Evolutionary conservation across 2,113 vertebrate genomes (phyloP).

Genomic region (Gila orcuttii): DNA sequence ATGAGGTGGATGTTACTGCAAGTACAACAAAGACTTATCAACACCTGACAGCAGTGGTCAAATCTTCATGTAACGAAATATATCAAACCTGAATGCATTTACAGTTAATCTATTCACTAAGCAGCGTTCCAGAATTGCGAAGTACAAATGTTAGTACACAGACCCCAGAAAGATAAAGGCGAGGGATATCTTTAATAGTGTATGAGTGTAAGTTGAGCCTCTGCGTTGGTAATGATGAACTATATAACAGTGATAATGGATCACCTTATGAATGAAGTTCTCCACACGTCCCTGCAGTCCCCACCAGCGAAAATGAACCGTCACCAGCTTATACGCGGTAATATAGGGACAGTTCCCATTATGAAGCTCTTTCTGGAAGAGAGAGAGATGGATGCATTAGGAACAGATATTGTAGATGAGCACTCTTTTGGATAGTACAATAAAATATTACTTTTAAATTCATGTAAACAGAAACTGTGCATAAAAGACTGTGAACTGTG

Average conservation of each 20-base stretch:
- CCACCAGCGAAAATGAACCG: slow-evolving; percentile 76
- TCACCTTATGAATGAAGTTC: slow-evolving; percentile 75
- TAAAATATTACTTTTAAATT: neutral
- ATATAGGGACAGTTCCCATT: slow-evolving; percentile 71
- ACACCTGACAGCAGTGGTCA: neutral
- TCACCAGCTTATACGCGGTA: slow-evolving; percentile 75
- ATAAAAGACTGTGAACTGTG: neutral
- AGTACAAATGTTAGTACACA: too few relatives aligned
- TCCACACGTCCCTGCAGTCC: slow-evolving; percentile 73
- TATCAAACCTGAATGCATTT: neutral
- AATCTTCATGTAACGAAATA: neutral
- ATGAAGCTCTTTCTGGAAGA: slow-evolving; percentile 65
- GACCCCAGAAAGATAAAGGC: too few relatives aligned
- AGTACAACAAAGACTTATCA: neutral
- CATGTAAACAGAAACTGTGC: neutral
- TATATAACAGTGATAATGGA: neutral
- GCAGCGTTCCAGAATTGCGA: too few relatives aligned
- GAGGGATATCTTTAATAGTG: too few relatives aligned
- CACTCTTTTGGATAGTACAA: neutral
- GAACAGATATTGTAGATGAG: neutral
- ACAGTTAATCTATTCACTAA: too few relatives aligned
- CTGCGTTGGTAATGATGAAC: too few relatives aligned
- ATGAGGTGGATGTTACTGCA: neutral
- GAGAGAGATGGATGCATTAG: neutral
- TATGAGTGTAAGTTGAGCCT: neutral